Base-by-base conservation (phyloP, 53 echinoderm and acorn worm species). In the Glandiceps talaboti region DNA sequence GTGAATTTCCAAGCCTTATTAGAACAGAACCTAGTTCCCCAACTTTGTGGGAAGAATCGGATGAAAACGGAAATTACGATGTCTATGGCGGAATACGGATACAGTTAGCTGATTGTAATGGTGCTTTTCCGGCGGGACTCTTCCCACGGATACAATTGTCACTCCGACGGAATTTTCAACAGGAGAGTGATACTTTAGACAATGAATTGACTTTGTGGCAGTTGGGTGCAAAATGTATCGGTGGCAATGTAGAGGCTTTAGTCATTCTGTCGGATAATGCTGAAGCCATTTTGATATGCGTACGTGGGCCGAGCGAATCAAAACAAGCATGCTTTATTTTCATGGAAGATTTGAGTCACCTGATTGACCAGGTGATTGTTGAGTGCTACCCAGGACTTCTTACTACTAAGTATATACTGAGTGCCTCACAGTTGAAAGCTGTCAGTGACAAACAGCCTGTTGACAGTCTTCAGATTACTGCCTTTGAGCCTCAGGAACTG, bases 301-400 rank as follows among this genome's bases (percentile, higher is more conserved):
- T 96, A 12, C 83, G 97, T 32, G 93, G 97, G 29, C 79, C 88
- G 14, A 83, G 82, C 29, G 93, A 96, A 14, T 87, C 88, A 27
- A 85, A 93, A 26, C 97, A 96, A 77, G 93, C 92, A 26, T 96
- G 97, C 64, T 96, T 96, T 77, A 89, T 96, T 27, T 96, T 96
- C 81, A 88, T 96, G 76, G 97, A 96, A 81, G 97, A 96, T 75
- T 84, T 96, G 30, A 80, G 92, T 12, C 97, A 96, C 72, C 84
- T 96, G 26, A 90, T 96, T 32, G 83, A 80, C 33, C 91, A 91
- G 30, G 97, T 96, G 27, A 84, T 87, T 12, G 76, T 80, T 80
- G 97, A 96, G 74, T 88, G 87, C 20, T 96, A 96, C 77, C 97
- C 97, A 72, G 93, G 93, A 0, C 74, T 96, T 73, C 87, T 89